phyloP scores from a whole-genome alignment of 2,797 vertebrate species.

The Microctenopoma stevenorrisi region DNA sequence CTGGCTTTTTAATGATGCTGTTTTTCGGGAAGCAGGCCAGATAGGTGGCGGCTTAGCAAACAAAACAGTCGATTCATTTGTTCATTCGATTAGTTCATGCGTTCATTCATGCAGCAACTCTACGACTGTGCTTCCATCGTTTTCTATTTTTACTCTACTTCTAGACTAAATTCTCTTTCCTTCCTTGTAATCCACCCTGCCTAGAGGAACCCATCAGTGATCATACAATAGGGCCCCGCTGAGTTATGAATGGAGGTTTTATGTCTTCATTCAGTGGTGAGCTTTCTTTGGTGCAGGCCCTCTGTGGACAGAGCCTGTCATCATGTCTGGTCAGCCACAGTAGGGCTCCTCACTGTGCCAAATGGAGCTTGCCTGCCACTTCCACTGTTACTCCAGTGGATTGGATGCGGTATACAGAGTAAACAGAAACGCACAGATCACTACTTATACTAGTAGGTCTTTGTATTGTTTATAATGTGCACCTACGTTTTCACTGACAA shows the following conservation, averaged over 20 bases:
- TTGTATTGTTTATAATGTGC: no score
- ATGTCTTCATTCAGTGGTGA: constrained; percentile 40
- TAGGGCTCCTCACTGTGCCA: constrained; percentile 19
- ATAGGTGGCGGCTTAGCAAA: constrained; percentile 67
- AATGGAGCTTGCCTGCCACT: constrained; percentile 35
- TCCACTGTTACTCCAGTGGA: constrained; percentile 16
- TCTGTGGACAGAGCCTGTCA: constrained; percentile 37
- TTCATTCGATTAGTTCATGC: constrained; percentile 58
- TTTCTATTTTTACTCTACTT: constrained; percentile 1
- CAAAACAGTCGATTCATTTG: constrained; percentile 70
- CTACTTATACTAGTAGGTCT: no score
- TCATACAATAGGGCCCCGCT: constrained; percentile 34
- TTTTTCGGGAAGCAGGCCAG: constrained; percentile 71
- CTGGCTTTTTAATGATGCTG: constrained; percentile 74
- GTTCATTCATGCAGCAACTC: constrained; percentile 30
- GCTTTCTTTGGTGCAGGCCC: constrained; percentile 7
- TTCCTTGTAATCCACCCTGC: constrained; percentile 32
- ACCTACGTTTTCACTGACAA: no score
- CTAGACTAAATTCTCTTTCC: constrained; percentile 24
- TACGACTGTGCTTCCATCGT: background rate
- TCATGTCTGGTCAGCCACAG: constrained; percentile 35
- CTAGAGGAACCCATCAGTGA: constrained; percentile 35
- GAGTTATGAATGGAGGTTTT: constrained; percentile 54
- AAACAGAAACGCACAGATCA: constrained; percentile 15
- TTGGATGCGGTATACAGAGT: constrained; percentile 13